These are phyloP conservation scores for Ceratothoa steindachneri DNA, from an alignment of 2,888 invertebrate genomes.

Conservation along the genomic window DNA sequence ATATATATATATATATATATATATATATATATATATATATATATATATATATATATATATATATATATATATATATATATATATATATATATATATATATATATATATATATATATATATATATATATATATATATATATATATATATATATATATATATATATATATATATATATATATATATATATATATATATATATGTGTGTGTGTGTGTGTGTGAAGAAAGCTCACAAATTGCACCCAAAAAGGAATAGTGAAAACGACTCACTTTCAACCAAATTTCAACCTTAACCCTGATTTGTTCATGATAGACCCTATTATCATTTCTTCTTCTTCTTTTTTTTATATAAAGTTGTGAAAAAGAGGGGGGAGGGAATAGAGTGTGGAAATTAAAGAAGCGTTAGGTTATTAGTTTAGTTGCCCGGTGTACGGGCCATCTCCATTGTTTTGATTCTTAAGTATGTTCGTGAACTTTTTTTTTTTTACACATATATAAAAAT, in stretches of 20 bases:
- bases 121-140: background rate
- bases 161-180: background rate
- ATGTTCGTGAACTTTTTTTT: too few species aligned
- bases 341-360: too few species aligned
- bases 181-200: background rate
- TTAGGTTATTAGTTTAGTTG: too few species aligned
- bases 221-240: too few species aligned
- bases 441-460: too few species aligned
- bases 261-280: too few species aligned
- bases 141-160: background rate
- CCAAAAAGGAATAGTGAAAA: background rate
- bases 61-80: background rate
- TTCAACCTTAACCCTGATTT: too few species aligned
- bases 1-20: background rate
- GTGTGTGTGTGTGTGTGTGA: background rate
- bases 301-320: too few species aligned
- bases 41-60: background rate
- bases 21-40: background rate
- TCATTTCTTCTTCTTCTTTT: background rate
- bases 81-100: background rate
- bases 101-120: background rate
- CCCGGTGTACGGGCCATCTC: too few species aligned
- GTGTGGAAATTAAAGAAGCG: too few species aligned
- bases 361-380: too few species aligned
- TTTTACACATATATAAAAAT: too few species aligned